A percentile compares a stretch with the other conserved stretches of the same genome.
Evolutionary conservation across 2,113 vertebrate genomes (phyloP).

Genomic region (Hyla sarda): DNA sequence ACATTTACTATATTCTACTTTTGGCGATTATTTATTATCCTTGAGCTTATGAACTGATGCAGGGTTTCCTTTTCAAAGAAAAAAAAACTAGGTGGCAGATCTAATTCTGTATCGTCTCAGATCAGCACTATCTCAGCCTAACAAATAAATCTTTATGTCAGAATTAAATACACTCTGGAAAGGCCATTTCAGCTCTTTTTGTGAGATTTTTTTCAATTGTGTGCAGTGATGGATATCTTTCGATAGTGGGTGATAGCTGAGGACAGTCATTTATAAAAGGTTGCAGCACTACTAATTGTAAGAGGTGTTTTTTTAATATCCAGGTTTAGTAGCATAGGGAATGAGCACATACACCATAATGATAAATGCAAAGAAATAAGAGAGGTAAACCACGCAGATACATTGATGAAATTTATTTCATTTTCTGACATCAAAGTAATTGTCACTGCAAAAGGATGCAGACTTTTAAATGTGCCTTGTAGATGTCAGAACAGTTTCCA

Average conservation of each 20-base stretch:
- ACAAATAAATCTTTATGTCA: slow-evolving; percentile 48
- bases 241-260: slow-evolving; percentile 23
- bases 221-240: slow-evolving; percentile 43
- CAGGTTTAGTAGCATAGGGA: not conserved
- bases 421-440: slow-evolving; percentile 55
- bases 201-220: slow-evolving; percentile 22
- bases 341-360: not conserved
- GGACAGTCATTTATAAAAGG: slow-evolving; percentile 8
- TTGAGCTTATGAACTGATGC: not conserved
- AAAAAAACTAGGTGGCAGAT: slow-evolving; percentile 26
- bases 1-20: not conserved
- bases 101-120: slow-evolving; percentile 30
- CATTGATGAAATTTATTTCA: slow-evolving; percentile 37
- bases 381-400: not conserved
- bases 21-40: not conserved
- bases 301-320: not conserved
- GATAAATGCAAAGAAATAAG: not conserved
- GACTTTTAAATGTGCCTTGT: slow-evolving; percentile 39
- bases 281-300: slow-evolving; percentile 16
- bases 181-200: slow-evolving; percentile 47
- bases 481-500: slow-evolving; percentile 39
- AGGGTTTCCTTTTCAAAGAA: not conserved
- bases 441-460: slow-evolving; percentile 46
- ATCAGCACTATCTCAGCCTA: slow-evolving; percentile 42
- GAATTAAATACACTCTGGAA: slow-evolving; percentile 46